phyloP scores from a whole-genome alignment of 1,140 invertebrate species.

The Ostrea denselamellosa region DNA sequence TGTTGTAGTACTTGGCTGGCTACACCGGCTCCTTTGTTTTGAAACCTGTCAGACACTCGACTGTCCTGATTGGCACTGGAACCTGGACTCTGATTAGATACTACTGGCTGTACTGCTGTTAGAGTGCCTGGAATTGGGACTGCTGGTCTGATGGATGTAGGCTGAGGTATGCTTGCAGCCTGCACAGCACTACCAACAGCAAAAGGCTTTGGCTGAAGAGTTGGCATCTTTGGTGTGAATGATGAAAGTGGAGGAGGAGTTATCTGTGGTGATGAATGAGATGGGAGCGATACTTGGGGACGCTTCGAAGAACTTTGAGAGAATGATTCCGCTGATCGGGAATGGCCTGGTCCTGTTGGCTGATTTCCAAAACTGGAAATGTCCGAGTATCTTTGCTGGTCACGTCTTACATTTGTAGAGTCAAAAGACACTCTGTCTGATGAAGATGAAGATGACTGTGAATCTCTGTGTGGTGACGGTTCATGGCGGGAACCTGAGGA shows the following conservation, averaged over 20 bases:
- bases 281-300: not conserved
- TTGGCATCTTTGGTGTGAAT: conserved; percentile 41
- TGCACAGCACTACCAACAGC: conserved; percentile 48
- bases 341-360: not conserved
- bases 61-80: conserved; percentile 25
- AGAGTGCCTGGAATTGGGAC: not conserved
- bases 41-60: conserved; percentile 12
- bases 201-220: conserved; percentile 46
- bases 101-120: conserved; percentile 40
- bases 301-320: conserved; percentile 19
- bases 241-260: conserved; percentile 23
- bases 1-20: not conserved
- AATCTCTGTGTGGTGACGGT: not conserved
- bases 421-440: conserved; percentile 39
- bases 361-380: conserved; percentile 19
- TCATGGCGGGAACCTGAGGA: not conserved
- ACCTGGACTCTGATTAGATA: conserved; percentile 22
- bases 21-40: conserved; percentile 27
- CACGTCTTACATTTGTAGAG: not conserved
- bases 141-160: conserved; percentile 16
- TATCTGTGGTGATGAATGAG: not conserved
- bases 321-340: not conserved
- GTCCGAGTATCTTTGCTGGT: conserved; percentile 25
- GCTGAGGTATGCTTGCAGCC: conserved; percentile 24
- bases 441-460: conserved; percentile 35